Conservation (phyloP, 2,113 vertebrate species). For the Sciurus niger region DNA sequence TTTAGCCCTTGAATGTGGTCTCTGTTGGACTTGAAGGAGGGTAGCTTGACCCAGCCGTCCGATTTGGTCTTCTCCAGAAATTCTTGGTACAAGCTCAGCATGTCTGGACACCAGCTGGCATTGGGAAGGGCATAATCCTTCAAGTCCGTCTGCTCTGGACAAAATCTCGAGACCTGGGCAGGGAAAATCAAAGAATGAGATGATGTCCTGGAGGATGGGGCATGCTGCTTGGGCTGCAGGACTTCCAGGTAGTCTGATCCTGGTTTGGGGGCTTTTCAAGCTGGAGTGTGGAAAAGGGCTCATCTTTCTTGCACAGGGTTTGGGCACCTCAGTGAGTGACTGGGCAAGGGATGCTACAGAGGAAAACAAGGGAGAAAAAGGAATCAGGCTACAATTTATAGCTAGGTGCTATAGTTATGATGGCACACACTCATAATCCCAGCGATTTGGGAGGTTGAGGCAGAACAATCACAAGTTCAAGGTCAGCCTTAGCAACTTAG, state of each 20-base stretch:
- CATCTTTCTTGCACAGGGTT: neutral
- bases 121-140: conserved; percentile 92
- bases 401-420: too few relatives aligned
- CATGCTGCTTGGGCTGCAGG: neutral
- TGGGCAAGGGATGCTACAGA: neutral
- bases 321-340: neutral
- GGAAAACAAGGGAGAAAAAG: neutral
- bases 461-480: neutral
- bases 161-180: conserved; percentile 76
- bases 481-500: neutral
- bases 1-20: conserved; percentile 87
- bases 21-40: conserved; percentile 90
- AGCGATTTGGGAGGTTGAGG: neutral
- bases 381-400: neutral
- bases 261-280: neutral
- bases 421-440: neutral
- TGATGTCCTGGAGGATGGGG: neutral
- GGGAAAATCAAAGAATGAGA: neutral
- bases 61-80: conserved; percentile 88
- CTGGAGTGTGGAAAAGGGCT: neutral
- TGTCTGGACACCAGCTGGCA: conserved; percentile 91
- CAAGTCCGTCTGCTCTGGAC: conserved; percentile 4
- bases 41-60: conserved; percentile 89
- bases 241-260: neutral
- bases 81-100: conserved; percentile 88